Evolutionary conservation across 53 echinoderm and acorn worm genomes (phyloP).

Genomic region (Stichopus horrens): DNA sequence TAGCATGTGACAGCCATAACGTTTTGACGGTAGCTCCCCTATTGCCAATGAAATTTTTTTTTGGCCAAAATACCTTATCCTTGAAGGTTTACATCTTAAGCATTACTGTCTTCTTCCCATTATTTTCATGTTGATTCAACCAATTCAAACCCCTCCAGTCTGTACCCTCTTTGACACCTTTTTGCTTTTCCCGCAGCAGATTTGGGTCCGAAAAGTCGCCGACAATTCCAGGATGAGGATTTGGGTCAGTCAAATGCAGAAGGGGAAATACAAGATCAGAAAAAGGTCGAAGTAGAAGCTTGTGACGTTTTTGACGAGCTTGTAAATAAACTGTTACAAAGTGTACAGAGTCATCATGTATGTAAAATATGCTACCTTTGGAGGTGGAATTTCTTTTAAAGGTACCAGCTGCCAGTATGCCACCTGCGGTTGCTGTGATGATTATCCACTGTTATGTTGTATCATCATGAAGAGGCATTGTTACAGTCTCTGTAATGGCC

Average conservation of each 20-base stretch:
- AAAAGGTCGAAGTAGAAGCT: constrained; percentile 75
- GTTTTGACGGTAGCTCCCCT: too few relatives aligned
- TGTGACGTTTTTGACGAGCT: not conserved
- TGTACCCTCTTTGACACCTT: not conserved
- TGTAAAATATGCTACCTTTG: not conserved
- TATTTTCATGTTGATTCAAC: not conserved
- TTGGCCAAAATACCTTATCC: too few relatives aligned
- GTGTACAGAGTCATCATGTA: not conserved
- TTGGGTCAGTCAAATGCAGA: constrained; percentile 96
- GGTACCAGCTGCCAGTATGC: too few relatives aligned
- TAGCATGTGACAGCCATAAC: too few relatives aligned
- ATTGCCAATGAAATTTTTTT: too few relatives aligned
- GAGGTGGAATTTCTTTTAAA: not conserved
- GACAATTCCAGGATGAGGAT: constrained; percentile 96
- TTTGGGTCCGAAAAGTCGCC: constrained; percentile 85
- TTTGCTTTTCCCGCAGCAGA: constrained; percentile 50
- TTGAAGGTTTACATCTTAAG: too few relatives aligned
- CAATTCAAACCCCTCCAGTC: not conserved
- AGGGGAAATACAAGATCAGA: constrained; percentile 96
- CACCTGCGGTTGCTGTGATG: too few relatives aligned
- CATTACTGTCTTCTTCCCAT: too few relatives aligned
- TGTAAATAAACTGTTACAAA: constrained; percentile 18
- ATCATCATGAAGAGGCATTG: too few relatives aligned
- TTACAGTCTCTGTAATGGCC: too few relatives aligned
- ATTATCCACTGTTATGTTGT: not conserved